phyloP scores from a whole-genome alignment of 2,888 invertebrate species.

The Xestia c-nigrum region DNA sequence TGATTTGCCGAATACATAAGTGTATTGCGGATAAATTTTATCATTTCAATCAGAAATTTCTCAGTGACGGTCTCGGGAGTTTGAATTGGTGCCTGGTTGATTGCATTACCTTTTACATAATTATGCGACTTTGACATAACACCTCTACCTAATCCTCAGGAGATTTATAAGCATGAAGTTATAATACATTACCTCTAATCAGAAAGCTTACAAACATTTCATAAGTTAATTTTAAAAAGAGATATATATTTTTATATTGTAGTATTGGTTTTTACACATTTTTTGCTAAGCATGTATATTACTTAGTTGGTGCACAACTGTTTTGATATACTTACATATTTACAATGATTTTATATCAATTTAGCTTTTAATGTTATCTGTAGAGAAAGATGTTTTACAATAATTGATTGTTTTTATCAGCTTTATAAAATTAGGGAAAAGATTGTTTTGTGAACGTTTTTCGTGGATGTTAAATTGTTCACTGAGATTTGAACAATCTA shows the following conservation, averaged over 20 bases:
- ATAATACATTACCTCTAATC: slow-evolving; percentile 30
- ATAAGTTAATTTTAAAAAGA: slow-evolving; percentile 72
- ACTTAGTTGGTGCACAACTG: slow-evolving; percentile 70
- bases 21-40: not conserved
- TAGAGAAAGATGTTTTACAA: slow-evolving; percentile 60
- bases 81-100: not conserved
- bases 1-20: not conserved
- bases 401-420: slow-evolving; percentile 61
- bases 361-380: slow-evolving; percentile 65
- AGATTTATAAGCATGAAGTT: not conserved
- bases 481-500: slow-evolving; percentile 16
- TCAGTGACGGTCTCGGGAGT: not conserved
- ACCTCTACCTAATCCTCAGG: not conserved
- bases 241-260: slow-evolving; percentile 83
- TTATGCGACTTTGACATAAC: not conserved
- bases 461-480: slow-evolving; percentile 15
- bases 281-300: slow-evolving; percentile 77
- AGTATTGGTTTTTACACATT: slow-evolving; percentile 81
- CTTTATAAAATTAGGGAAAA: slow-evolving; percentile 50
- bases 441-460: slow-evolving; percentile 44
- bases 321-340: slow-evolving; percentile 73
- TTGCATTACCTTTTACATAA: not conserved
- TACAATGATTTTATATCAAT: slow-evolving; percentile 79
- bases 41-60: not conserved
- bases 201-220: slow-evolving; percentile 52